Percentiles rank a stretch among this genome's conserved stretches.
Evolutionary conservation across 1,140 invertebrate genomes (phyloP).

Genomic region (Sweltsa coloradensis): DNA sequence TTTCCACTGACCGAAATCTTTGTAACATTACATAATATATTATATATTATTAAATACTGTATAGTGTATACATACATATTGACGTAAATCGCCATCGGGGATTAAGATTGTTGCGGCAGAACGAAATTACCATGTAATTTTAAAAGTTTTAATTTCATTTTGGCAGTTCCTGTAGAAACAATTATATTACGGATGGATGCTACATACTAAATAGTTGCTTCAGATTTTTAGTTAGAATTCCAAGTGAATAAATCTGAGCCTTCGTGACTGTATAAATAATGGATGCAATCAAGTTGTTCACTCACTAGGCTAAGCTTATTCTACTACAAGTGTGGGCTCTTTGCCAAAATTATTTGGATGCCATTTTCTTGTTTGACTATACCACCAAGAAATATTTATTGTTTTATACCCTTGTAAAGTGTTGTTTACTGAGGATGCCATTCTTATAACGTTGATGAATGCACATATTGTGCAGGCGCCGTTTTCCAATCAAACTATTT

Average conservation of each 20-base stretch:
- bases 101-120: constrained; percentile 1
- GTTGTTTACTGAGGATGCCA: no score
- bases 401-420: no score
- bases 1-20: constrained; percentile 14
- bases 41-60: constrained; percentile 15
- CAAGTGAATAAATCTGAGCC: constrained; percentile 5
- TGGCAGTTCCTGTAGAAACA: constrained; percentile 6
- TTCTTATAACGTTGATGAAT: no score
- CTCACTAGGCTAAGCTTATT: constrained; percentile 8
- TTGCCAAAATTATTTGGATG: no score
- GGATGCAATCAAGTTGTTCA: constrained; percentile 8
- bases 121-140: constrained; percentile 5
- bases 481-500: no score
- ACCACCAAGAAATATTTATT: no score
- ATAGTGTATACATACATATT: constrained; percentile 12
- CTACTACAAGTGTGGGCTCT: constrained; percentile 5
- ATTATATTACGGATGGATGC: neutral
- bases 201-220: constrained; percentile 12
- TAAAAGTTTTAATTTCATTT: constrained; percentile 6
- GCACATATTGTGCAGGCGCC: no score
- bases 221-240: constrained; percentile 12
- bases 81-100: constrained; percentile 3
- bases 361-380: no score
- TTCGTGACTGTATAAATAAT: no score
- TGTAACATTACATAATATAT: constrained; percentile 16